Conservation (phyloP, 2,888 invertebrate genomes). For the Isoperla grammatica region DNA sequence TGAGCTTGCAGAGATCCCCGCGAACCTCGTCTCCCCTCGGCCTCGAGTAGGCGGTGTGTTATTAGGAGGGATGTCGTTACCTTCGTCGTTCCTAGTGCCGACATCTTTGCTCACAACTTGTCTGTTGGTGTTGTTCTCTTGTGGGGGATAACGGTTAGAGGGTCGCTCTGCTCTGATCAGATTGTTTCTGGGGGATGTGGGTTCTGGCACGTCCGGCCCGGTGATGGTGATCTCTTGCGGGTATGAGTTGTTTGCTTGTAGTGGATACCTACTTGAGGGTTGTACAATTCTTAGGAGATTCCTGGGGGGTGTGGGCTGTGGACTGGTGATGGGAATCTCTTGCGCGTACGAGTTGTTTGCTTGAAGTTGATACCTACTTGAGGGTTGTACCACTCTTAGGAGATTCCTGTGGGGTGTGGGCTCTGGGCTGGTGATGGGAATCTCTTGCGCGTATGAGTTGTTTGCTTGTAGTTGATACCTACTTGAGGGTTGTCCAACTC, state of each 20-base stretch:
- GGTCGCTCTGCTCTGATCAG: not conserved
- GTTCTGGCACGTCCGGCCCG: too few species aligned
- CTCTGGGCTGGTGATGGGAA: too few species aligned
- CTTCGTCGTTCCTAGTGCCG: slow-evolving; percentile 14
- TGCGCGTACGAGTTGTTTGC: not conserved
- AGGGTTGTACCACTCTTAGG: not conserved
- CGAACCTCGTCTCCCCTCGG: not conserved
- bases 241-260: too few species aligned
- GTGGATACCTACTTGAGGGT: too few species aligned
- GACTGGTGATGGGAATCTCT: too few species aligned
- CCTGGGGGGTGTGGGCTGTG: too few species aligned
- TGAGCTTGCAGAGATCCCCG: not conserved
- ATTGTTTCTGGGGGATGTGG: not conserved
- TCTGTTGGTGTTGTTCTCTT: not conserved
- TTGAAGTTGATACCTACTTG: not conserved
- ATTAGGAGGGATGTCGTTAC: slow-evolving; percentile 12
- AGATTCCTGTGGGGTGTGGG: not conserved
- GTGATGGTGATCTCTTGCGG: too few species aligned
- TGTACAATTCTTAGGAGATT: too few species aligned
- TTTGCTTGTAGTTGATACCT: too few species aligned
- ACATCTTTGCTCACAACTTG: not conserved
- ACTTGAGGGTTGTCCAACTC: too few species aligned
- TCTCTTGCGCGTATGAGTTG: too few species aligned
- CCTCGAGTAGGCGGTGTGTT: not conserved
- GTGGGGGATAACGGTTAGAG: not conserved